Percentiles rank a stretch among this genome's conserved stretches.
phyloP scores from a whole-genome alignment of 2,797 vertebrate species.

The Eospalax fontanierii region DNA sequence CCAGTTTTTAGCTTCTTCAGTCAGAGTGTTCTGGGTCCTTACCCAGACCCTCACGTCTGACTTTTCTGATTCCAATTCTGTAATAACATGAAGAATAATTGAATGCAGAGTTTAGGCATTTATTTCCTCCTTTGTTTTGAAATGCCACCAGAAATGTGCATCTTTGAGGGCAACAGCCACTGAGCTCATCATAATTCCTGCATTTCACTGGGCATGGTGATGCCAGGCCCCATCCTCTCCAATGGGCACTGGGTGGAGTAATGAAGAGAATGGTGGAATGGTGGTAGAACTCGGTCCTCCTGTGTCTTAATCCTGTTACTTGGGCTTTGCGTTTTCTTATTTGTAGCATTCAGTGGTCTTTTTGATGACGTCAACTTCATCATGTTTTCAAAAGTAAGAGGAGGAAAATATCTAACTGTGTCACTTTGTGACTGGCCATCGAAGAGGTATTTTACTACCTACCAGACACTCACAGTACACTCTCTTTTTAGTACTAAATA shows the following conservation, averaged over 20 bases:
- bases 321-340: neutral
- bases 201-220: slow-evolving; percentile 86
- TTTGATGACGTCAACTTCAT: neutral
- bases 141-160: slow-evolving; percentile 92
- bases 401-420: neutral
- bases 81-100: slow-evolving; percentile 89
- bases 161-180: slow-evolving; percentile 89
- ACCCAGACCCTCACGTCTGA: slow-evolving; percentile 90
- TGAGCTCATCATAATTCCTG: slow-evolving; percentile 88
- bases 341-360: neutral
- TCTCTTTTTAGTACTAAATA: neutral
- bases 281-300: neutral
- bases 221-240: slow-evolving; percentile 89
- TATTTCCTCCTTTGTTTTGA: slow-evolving; percentile 91
- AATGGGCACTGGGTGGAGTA: slow-evolving; percentile 82
- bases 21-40: slow-evolving; percentile 89
- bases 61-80: slow-evolving; percentile 93
- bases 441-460: neutral
- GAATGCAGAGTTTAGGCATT: slow-evolving; percentile 89
- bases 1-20: slow-evolving; percentile 91
- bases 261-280: too few species aligned
- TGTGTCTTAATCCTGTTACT: neutral
- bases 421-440: neutral
- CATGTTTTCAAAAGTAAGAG: neutral
- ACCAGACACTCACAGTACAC: too few species aligned